These are phyloP conservation scores for Thalassaphorura encarpata DNA, from an alignment of 1,140 invertebrate genomes.

Conservation along the genomic window DNA sequence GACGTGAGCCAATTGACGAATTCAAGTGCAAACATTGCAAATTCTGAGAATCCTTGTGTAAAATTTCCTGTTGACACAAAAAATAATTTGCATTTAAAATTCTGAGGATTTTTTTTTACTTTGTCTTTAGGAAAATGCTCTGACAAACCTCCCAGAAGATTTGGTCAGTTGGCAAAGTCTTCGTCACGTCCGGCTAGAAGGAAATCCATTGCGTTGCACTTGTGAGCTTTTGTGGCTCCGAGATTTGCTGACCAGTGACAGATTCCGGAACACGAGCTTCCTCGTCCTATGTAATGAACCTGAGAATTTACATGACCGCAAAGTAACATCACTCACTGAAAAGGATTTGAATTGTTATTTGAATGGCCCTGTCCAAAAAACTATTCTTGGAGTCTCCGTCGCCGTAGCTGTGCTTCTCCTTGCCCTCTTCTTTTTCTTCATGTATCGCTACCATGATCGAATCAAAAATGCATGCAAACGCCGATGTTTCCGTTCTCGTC, in stretches of 20 bases:
- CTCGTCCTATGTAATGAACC: constrained; percentile 61
- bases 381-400: constrained; percentile 61
- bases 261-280: constrained; percentile 33
- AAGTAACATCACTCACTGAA: constrained; percentile 53
- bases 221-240: constrained; percentile 69
- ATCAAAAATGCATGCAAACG: constrained; percentile 63
- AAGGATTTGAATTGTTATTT: constrained; percentile 70
- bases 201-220: constrained; percentile 71
- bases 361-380: constrained; percentile 60
- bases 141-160: constrained; percentile 59
- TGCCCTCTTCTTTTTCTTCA: constrained; percentile 54
- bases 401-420: constrained; percentile 54
- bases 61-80: too few relatives aligned
- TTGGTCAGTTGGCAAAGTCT: constrained; percentile 67
- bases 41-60: too few relatives aligned
- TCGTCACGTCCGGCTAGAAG: constrained; percentile 61
- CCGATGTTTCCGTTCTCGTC: constrained; percentile 15
- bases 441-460: constrained; percentile 63
- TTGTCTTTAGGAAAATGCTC: constrained; percentile 54
- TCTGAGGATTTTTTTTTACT: constrained; percentile 3
- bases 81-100: too few relatives aligned
- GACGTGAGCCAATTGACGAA: too few relatives aligned
- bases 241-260: constrained; percentile 47
- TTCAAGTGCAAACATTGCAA: too few relatives aligned
- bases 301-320: constrained; percentile 53